Evolutionary conservation across 2,797 vertebrate species (phyloP).

Genomic region (Enteromius thamalakanensis): DNA sequence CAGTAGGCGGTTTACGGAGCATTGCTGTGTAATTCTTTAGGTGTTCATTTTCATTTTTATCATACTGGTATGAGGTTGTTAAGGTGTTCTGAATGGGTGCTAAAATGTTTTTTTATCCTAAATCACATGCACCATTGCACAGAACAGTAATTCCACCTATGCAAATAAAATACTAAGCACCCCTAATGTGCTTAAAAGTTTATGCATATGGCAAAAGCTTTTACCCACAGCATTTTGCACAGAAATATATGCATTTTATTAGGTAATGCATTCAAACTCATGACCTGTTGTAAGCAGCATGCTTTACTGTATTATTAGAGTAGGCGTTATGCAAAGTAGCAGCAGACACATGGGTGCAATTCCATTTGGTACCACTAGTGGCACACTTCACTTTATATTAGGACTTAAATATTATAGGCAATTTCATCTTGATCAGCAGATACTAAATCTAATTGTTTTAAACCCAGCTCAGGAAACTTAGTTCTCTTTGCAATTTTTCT

Average conservation of each 20-base stretch:
- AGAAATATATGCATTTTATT: neutral
- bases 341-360: neutral
- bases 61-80: neutral
- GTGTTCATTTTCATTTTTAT: neutral
- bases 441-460: neutral
- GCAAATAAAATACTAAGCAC: neutral
- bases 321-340: neutral
- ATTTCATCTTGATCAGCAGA: neutral
- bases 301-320: neutral
- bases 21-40: neutral
- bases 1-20: neutral
- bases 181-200: neutral
- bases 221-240: neutral
- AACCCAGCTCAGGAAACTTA: neutral
- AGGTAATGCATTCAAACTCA: slow-evolving; percentile 3
- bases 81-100: neutral
- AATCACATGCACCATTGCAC: neutral
- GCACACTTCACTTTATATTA: neutral
- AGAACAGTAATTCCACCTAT: neutral
- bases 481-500: slow-evolving; percentile 63
- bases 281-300: neutral
- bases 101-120: neutral
- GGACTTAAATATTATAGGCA: neutral
- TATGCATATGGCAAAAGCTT: neutral
- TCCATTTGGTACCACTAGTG: neutral